Conservation (phyloP, 2,113 vertebrate genomes). For the Narcine bancroftii region DNA sequence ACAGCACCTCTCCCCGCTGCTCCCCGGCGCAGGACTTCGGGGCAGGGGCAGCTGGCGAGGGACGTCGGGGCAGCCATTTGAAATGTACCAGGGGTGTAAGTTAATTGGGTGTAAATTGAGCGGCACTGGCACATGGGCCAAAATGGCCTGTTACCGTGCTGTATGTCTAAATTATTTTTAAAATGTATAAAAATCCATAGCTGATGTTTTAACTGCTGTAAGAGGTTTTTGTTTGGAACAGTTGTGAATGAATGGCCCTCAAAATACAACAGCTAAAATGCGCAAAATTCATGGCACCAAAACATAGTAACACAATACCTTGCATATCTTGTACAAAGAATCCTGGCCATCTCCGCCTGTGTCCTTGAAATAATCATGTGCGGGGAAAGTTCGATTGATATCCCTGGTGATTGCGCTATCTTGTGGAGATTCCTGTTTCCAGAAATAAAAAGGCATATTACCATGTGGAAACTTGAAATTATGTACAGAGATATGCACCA, state of each 20-base stretch:
- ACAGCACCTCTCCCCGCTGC: too few species aligned
- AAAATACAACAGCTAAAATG: not conserved
- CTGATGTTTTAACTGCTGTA: not conserved
- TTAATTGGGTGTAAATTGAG: too few species aligned
- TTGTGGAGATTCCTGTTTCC: constrained; percentile 82
- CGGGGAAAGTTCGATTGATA: constrained; percentile 96
- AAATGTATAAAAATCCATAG: too few species aligned
- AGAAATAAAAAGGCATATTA: constrained; percentile 25
- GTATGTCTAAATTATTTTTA: too few species aligned
- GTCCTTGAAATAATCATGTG: constrained; percentile 99
- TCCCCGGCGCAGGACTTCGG: too few species aligned
- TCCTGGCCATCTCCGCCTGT: constrained; percentile 97
- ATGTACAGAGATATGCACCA: too few species aligned
- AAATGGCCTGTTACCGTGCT: too few species aligned
- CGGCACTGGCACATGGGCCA: too few species aligned
- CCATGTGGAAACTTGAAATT: not conserved
- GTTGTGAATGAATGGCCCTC: not conserved
- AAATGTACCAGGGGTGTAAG: too few species aligned
- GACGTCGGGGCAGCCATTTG: too few species aligned
- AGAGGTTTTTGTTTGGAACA: too few species aligned
- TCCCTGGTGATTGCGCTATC: constrained; percentile 97
- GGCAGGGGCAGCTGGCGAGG: too few species aligned
- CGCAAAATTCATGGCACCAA: not conserved
- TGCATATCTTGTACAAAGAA: constrained; percentile 98
- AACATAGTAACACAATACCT: constrained; percentile 60